Base-by-base conservation (phyloP, 2,113 vertebrate genomes). In the Sprattus sprattus region DNA sequence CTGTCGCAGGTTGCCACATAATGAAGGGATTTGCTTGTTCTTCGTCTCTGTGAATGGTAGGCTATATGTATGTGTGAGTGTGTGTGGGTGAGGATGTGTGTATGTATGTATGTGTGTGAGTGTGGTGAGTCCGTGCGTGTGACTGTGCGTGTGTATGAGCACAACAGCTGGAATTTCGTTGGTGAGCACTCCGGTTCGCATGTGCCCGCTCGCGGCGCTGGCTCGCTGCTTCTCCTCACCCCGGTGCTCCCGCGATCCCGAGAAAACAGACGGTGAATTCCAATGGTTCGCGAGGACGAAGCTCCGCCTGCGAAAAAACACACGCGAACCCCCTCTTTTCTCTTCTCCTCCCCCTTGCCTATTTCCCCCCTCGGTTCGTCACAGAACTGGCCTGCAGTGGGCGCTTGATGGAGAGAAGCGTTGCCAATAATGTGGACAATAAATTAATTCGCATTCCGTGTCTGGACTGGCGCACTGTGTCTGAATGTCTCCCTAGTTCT, bases 1-100 rank as follows among this genome's bases (percentile, higher is more conserved):
- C 97, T 81, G 96, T 97, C 93, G 97, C 97, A 85, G 97, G 97
- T 93, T 98, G 97, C 97, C 97, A 99, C 97, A 99, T 99, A 89
- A 39, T 94, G 94, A 87, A 87, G 89, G 85, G 90, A 88, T 86
- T 90, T 78, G 83, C 60, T 80, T 88, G 84, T 84, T 88, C 85
- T 94, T 89, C 86, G 91, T 92, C 86, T 88, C 67, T 16, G 67
- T 75, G 25, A 39, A 32, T 75, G 67, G 67, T 75, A n/a, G n/a
- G n/a, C n/a, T n/a, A 75, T 39, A 75, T 75, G 67, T 75, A 32
- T 75, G 67, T 75, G 28, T 39, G 8, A 39, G 67, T 75, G 11
- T 28, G 67, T 75, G 28, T 32, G 67, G 10, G 67, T 75, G 28
- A 39, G 67, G 7, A 25, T 32, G 25, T 39, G 67, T 10, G 67